These are phyloP conservation scores for Falco columbarius DNA, from an alignment of 2,797 vertebrate species.

Conservation along the genomic window DNA sequence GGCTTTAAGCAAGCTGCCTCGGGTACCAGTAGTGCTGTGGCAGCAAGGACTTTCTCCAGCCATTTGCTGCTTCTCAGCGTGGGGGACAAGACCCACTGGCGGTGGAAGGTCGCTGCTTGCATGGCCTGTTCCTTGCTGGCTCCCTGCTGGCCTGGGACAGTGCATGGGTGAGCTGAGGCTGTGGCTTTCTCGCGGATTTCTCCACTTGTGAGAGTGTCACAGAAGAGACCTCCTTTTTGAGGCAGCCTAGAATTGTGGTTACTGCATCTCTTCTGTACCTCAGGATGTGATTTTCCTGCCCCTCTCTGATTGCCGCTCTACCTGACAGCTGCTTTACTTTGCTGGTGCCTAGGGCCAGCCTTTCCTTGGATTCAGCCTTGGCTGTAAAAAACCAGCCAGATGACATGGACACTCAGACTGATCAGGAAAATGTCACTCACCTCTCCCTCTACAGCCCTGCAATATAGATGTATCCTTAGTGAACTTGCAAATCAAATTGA, in stretches of 20 bases:
- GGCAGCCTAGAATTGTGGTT: neutral
- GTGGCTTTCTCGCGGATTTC: neutral
- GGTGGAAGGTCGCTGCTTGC: neutral
- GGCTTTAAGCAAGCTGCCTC: neutral
- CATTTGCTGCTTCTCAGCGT: neutral
- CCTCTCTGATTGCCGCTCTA: neutral
- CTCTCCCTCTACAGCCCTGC: neutral
- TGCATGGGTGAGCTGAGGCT: neutral
- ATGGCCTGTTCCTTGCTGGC: neutral
- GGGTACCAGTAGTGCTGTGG: neutral
- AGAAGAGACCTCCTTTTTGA: neutral
- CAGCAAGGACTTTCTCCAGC: neutral
- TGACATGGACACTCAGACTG: neutral
- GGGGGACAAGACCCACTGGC: neutral
- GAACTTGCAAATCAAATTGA: conserved; percentile 35
- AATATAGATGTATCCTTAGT: conserved; percentile 24
- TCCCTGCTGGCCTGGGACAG: neutral
- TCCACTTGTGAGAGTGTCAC: neutral
- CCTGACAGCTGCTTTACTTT: neutral
- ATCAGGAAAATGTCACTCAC: neutral
- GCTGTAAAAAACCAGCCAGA: neutral
- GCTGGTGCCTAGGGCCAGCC: neutral
- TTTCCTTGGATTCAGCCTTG: neutral
- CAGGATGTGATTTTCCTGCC: neutral
- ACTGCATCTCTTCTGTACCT: neutral